Base-by-base conservation (phyloP, 2,888 invertebrate genomes). In the Fragum whitleyi region DNA sequence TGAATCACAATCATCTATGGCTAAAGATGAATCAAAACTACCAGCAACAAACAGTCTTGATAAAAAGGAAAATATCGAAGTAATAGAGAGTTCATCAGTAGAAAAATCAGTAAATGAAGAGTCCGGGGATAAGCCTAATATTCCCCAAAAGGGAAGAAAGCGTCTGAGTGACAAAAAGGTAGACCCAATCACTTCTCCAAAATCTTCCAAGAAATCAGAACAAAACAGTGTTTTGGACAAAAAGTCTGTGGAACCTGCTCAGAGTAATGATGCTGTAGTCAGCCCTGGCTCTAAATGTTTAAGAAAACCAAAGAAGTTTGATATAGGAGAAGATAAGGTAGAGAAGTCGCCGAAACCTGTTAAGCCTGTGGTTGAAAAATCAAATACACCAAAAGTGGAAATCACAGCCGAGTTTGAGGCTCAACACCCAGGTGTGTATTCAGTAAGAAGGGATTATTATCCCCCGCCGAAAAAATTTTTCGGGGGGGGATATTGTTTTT, bases 221-320 rank as follows among this genome's bases (percentile, higher is more conserved):
- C 42, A 23, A 29, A 36, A 9, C 39, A 36, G 55, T 28, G 36
- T n/a, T 19, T 32, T 67, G 16, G 7, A n/a, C 9, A 26, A 39
- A 23, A 42, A 9, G 11, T 28, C 28, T 19, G 36, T 5, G 42
- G 42, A 16, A 6, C 32, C 32, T 2, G 74, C 65, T 14, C 71
- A 57, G 23, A 53, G 65, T 51, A 23, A 51, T 39, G 59, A 74
- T 21, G 32, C 21, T 19, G 55, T 32, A 36, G 32, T n/a, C 2
- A 70, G 70, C 36, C 70, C 70, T 29, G 53, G 36, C 19, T 29
- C 57, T 16, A 70, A 70, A 28, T 29, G 87, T 23, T 84, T 83
- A 26, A 53, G 88, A 11, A 88, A 88, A 65, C 88, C 87, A 32
- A 88, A 88, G 67, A 84, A 85, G 57, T 62, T 86, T n/a, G 82